These are phyloP conservation scores for Diorhabda elongata DNA, from an alignment of 1,140 invertebrate genomes.

Conservation along the genomic window DNA sequence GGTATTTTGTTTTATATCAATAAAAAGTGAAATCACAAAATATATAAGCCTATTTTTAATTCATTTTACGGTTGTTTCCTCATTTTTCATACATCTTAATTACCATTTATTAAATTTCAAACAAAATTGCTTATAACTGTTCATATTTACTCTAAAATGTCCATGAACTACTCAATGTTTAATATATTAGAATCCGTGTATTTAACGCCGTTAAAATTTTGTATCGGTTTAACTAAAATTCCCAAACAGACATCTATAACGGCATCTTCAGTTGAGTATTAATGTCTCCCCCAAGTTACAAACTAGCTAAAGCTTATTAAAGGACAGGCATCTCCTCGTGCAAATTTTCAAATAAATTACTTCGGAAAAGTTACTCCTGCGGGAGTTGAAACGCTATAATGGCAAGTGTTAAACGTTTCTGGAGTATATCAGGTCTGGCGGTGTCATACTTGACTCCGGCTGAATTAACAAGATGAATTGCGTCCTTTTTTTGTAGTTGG, in stretches of 20 bases:
- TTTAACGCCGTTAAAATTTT: background rate
- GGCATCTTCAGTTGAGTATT: background rate
- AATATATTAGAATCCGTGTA: too few species aligned
- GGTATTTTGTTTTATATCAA: too few species aligned
- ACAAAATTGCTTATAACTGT: too few species aligned
- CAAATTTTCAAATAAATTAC: constrained; percentile 18
- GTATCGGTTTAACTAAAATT: background rate
- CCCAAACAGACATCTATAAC: background rate
- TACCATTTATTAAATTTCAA: too few species aligned
- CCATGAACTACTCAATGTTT: too few species aligned
- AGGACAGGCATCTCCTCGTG: constrained; percentile 3
- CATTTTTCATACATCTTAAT: too few species aligned
- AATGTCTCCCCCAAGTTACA: background rate
- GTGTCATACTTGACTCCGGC: constrained; percentile 7
- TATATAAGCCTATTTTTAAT: too few species aligned
- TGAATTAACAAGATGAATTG: constrained; percentile 15
- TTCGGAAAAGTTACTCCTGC: constrained; percentile 11
- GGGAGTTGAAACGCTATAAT: constrained; percentile 9
- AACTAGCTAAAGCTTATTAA: constrained; percentile 1
- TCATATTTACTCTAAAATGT: too few species aligned
- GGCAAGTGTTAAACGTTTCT: constrained; percentile 16
- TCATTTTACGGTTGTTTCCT: too few species aligned
- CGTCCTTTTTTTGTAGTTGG: background rate
- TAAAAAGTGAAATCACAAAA: too few species aligned
- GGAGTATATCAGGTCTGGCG: constrained; percentile 5